phyloP scores from a whole-genome alignment of 2,888 invertebrate species.

The Agrenia bidenticulata region DNA sequence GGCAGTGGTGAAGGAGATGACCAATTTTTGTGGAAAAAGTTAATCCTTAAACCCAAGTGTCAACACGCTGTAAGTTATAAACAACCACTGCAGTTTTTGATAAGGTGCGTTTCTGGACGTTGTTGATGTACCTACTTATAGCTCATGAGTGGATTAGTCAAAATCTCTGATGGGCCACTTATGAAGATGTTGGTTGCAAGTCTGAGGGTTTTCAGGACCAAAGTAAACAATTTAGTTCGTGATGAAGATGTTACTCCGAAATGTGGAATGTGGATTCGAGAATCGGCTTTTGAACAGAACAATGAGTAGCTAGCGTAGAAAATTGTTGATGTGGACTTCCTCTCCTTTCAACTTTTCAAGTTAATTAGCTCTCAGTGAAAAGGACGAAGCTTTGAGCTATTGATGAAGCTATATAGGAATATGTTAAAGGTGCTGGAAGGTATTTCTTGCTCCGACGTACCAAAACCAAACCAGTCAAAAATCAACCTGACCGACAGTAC shows the following conservation, averaged over 20 bases:
- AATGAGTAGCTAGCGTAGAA: constrained; percentile 39
- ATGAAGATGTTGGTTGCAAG: background rate
- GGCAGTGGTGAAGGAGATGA: no score
- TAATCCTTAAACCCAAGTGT: no score
- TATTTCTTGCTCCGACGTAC: background rate
- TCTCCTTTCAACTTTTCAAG: constrained; percentile 36
- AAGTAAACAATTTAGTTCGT: constrained; percentile 7
- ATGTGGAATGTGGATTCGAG: constrained; percentile 10
- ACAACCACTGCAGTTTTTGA: no score
- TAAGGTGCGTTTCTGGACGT: no score
- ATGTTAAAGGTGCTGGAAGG: background rate
- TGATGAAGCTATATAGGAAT: background rate
- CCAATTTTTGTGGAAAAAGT: no score
- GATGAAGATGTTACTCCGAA: constrained; percentile 24
- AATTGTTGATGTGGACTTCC: constrained; percentile 51
- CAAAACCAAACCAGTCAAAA: constrained; percentile 2
- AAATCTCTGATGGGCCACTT: no score
- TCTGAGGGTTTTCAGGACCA: background rate
- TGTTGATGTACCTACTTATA: no score
- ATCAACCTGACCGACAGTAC: background rate
- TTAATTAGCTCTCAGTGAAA: constrained; percentile 43
- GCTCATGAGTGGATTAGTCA: no score
- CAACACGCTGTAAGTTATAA: no score
- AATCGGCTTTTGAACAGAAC: constrained; percentile 25
- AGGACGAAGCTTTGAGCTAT: constrained; percentile 15